phyloP scores from a whole-genome alignment of 2,113 vertebrate genomes.

The Phoenicopterus ruber region DNA sequence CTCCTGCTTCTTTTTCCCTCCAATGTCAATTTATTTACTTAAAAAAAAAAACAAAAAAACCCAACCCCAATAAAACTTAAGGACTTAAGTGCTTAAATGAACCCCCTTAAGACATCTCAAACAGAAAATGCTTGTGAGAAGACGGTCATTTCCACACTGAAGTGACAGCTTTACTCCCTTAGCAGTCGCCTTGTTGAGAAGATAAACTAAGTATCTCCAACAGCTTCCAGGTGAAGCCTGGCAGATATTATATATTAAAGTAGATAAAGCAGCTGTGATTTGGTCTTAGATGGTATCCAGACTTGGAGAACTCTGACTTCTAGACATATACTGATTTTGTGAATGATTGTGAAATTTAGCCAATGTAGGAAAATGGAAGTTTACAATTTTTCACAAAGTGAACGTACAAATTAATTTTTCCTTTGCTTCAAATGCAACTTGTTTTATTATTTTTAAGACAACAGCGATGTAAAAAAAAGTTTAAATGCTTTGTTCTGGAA shows the following conservation, averaged over 20 bases:
- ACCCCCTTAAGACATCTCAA: not conserved
- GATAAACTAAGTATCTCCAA: not conserved
- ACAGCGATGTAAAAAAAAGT: not conserved
- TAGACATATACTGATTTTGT: not conserved
- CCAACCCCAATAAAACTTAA: not conserved
- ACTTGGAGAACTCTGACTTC: not conserved
- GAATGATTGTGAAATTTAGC: not conserved
- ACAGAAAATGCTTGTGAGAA: not conserved
- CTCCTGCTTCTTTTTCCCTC: not conserved
- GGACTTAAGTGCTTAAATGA: not conserved
- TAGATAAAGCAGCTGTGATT: not conserved
- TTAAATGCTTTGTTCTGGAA: not conserved
- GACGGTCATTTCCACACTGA: not conserved
- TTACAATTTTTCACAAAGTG: not conserved
- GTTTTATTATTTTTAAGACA: not conserved
- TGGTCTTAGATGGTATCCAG: not conserved
- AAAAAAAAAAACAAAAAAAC: not conserved
- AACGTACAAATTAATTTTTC: not conserved
- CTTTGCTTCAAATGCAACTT: not conserved
- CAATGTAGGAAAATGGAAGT: not conserved
- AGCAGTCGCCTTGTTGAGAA: not conserved
- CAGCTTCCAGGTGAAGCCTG: not conserved
- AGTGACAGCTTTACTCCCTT: not conserved
- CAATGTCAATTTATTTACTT: not conserved
- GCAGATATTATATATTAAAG: not conserved